Evolutionary conservation across 2,888 invertebrate genomes (phyloP).

Genomic region (Eilema depressum): DNA sequence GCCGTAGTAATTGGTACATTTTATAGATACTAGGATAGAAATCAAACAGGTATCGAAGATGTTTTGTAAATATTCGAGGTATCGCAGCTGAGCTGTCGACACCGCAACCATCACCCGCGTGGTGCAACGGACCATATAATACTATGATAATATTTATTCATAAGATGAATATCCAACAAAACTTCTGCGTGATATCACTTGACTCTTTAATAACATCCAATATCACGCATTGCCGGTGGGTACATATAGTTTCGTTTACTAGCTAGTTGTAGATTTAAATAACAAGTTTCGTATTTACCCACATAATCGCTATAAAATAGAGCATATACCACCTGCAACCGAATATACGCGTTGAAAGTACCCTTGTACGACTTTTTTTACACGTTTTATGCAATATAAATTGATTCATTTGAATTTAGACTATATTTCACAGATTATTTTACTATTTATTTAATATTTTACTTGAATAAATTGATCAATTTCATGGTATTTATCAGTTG

Average conservation of each 20-base stretch:
- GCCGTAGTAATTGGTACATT: constrained; percentile 26
- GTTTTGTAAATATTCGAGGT: constrained; percentile 31
- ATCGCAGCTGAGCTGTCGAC: constrained; percentile 34
- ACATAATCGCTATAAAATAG: neutral
- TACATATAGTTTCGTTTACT: constrained; percentile 4
- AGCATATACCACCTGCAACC: constrained; percentile 15
- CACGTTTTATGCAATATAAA: neutral
- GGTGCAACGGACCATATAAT: constrained; percentile 45
- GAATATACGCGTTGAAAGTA: neutral
- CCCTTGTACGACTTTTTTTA: neutral
- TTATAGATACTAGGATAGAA: constrained; percentile 15
- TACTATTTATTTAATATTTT: neutral
- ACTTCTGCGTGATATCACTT: neutral
- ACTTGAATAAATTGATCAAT: neutral
- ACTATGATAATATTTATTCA: constrained; percentile 31
- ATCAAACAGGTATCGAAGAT: constrained; percentile 9
- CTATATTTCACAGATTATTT: neutral
- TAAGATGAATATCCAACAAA: constrained; percentile 29
- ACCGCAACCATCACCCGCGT: constrained; percentile 32
- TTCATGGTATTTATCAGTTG: neutral
- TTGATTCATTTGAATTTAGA: neutral
- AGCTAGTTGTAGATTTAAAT: constrained; percentile 7
- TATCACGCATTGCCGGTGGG: constrained; percentile 3
- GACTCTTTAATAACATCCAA: neutral
- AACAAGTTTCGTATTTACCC: constrained; percentile 21